A percentile compares a stretch with the other conserved stretches of the same genome.
Conservation (phyloP, 2,888 invertebrate genomes). For the Coenonympha glycerion region DNA sequence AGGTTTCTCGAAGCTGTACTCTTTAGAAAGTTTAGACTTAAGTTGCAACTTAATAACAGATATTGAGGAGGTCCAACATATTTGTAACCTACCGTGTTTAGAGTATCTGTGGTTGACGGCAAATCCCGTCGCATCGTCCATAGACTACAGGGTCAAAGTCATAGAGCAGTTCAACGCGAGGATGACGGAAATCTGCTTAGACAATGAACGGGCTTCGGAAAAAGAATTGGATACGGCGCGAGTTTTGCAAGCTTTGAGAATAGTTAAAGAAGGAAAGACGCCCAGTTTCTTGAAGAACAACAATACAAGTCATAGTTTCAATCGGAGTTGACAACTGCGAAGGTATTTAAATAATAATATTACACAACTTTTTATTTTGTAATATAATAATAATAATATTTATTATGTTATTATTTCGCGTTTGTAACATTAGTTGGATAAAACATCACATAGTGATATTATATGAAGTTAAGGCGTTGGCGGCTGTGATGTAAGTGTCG, state of each 20-base stretch:
- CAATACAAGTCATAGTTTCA: constrained; percentile 63
- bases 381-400: no score
- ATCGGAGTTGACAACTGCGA: constrained; percentile 56
- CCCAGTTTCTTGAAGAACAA: constrained; percentile 74
- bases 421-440: no score
- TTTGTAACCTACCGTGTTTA: constrained; percentile 88
- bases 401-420: no score
- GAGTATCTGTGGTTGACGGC: constrained; percentile 91
- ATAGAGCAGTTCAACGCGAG: constrained; percentile 90
- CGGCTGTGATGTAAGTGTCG: no score
- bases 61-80: constrained; percentile 86
- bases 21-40: constrained; percentile 88
- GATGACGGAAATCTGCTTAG: constrained; percentile 88
- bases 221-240: constrained; percentile 94
- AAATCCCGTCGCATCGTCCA: constrained; percentile 88
- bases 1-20: constrained; percentile 88
- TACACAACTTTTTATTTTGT: no score
- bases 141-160: constrained; percentile 93
- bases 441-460: neutral
- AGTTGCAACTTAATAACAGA: constrained; percentile 89
- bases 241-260: constrained; percentile 89
- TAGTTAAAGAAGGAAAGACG: constrained; percentile 82
- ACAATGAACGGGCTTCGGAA: constrained; percentile 90
- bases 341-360: no score
- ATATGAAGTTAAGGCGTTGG: neutral